Evolutionary conservation across 2,888 invertebrate genomes (phyloP).

Genomic region (Xestia ashworthii): DNA sequence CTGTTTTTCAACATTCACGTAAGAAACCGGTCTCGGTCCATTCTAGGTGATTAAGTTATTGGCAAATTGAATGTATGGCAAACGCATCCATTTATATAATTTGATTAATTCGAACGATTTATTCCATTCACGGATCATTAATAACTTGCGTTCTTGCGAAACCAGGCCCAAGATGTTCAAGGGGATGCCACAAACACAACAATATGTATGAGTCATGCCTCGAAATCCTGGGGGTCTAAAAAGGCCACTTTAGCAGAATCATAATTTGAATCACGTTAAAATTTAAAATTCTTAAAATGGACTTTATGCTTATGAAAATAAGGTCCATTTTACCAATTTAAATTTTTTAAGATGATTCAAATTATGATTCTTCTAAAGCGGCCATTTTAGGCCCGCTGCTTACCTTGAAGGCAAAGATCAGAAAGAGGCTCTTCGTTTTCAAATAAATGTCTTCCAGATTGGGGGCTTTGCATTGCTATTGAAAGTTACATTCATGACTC

Average conservation of each 20-base stretch:
- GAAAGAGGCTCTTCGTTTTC: not conserved
- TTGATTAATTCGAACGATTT: conserved; percentile 25
- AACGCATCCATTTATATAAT: conserved; percentile 29
- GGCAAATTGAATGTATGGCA: conserved; percentile 34
- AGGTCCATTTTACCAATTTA: no score
- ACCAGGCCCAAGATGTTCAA: not conserved
- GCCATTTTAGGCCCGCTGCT: no score
- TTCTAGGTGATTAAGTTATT: conserved; percentile 37
- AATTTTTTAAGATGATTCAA: no score
- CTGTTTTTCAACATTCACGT: conserved; percentile 56
- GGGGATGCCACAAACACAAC: not conserved
- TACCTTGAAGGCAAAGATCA: conserved; percentile 7
- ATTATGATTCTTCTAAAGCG: no score
- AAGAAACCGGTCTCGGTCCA: conserved; percentile 44
- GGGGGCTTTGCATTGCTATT: not conserved
- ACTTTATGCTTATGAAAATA: no score
- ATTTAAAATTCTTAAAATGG: no score
- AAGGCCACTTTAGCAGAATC: no score
- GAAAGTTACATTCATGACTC: not conserved
- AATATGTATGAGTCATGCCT: not conserved
- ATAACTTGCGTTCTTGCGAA: not conserved
- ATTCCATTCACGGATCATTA: conserved; percentile 14
- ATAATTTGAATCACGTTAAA: no score
- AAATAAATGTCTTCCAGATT: not conserved
- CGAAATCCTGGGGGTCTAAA: no score